Evolutionary conservation across 1,140 invertebrate genomes (phyloP).

Genomic region (Proctacanthus coquilletti): DNA sequence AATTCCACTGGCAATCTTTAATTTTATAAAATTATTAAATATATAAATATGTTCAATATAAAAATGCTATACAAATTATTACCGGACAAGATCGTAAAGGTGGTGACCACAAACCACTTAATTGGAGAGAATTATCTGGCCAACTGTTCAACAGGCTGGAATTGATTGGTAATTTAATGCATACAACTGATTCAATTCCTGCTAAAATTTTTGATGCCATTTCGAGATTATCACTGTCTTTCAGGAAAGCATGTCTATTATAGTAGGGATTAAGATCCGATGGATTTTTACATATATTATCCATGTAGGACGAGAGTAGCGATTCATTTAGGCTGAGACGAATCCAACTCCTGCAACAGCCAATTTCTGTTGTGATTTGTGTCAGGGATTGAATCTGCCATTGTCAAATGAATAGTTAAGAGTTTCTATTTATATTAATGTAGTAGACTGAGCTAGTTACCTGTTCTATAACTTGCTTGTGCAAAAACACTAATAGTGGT

Average conservation of each 20-base stretch:
- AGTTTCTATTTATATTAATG: constrained; percentile 1
- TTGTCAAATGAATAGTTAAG: constrained; percentile 2
- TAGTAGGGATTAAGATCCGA: constrained; percentile 65
- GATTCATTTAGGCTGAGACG: constrained; percentile 77
- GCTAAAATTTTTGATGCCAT: constrained; percentile 58
- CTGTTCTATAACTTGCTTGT: constrained; percentile 67
- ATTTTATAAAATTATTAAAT: constrained; percentile 9
- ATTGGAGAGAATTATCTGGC: constrained; percentile 64
- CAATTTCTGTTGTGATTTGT: constrained; percentile 77
- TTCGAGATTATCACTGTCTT: constrained; percentile 64
- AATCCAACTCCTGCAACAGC: constrained; percentile 81
- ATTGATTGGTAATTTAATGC: constrained; percentile 72
- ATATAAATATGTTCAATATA: not conserved
- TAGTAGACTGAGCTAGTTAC: constrained; percentile 12
- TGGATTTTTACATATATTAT: constrained; percentile 53
- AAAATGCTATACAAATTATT: constrained; percentile 9
- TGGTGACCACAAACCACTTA: constrained; percentile 72
- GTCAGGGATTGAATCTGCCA: constrained; percentile 41
- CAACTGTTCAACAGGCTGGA: constrained; percentile 79
- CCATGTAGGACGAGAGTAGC: constrained; percentile 69
- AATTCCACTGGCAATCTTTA: constrained; percentile 35
- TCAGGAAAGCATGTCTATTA: constrained; percentile 55
- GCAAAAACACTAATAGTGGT: constrained; percentile 68
- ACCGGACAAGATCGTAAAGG: constrained; percentile 54
- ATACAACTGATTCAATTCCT: constrained; percentile 56